phyloP scores from a whole-genome alignment of 1,140 invertebrate species.

The Sycobia sp. region DNA sequence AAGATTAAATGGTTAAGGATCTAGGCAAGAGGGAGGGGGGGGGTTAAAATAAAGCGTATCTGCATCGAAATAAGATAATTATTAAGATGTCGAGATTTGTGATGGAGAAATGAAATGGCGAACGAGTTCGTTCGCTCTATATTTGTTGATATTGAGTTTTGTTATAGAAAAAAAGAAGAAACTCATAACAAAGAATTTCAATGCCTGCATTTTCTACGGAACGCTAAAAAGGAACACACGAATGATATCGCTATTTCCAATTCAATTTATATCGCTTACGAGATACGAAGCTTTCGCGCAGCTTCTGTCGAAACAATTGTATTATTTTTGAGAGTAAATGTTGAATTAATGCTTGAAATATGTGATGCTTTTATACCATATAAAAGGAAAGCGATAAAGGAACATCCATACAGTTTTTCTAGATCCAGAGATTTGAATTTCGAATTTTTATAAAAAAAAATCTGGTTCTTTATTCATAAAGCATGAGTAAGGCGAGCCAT shows the following conservation, averaged over 20 bases:
- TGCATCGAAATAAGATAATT: slow-evolving; percentile 26
- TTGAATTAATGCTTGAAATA: slow-evolving; percentile 22
- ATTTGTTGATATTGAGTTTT: slow-evolving; percentile 51
- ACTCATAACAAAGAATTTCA: slow-evolving; percentile 15
- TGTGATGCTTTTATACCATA: slow-evolving; percentile 32
- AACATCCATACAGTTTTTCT: slow-evolving; percentile 21
- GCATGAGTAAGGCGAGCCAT: not conserved
- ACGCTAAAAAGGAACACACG: slow-evolving; percentile 15
- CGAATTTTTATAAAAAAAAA: slow-evolving; percentile 24
- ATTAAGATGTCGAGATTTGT: slow-evolving; percentile 17
- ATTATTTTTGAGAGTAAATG: slow-evolving; percentile 21
- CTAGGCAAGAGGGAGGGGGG: not conserved
- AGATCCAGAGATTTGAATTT: slow-evolving; percentile 9
- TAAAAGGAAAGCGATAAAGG: slow-evolving; percentile 4
- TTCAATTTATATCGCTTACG: slow-evolving; percentile 9
- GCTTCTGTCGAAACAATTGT: slow-evolving; percentile 26
- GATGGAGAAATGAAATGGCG: not conserved
- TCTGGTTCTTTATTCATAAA: slow-evolving; percentile 1
- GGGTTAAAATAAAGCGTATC: not conserved
- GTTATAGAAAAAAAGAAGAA: slow-evolving; percentile 40
- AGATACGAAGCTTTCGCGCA: slow-evolving; percentile 28
- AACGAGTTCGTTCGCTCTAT: slow-evolving; percentile 7
- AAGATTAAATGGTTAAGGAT: not conserved
- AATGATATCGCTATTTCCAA: slow-evolving; percentile 27
- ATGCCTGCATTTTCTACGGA: slow-evolving; percentile 31